Conservation (phyloP, 1,140 invertebrate genomes). For the Pectinophora gossypiella region DNA sequence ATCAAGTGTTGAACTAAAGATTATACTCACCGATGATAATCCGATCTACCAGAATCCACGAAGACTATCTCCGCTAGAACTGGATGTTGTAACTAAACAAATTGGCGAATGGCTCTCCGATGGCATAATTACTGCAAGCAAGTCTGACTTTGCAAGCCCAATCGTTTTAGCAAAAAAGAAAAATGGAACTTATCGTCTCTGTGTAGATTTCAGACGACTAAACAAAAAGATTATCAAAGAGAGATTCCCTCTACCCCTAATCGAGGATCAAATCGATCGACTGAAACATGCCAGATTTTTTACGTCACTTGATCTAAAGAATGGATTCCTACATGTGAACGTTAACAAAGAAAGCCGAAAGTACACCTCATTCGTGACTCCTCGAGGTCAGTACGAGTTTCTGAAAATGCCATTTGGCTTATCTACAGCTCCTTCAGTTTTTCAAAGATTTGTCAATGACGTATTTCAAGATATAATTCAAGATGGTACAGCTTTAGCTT, state of each 20-base stretch:
- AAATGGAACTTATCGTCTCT: slow-evolving; percentile 40
- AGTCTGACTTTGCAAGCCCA: slow-evolving; percentile 34
- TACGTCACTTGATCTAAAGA: slow-evolving; percentile 69
- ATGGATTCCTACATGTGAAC: slow-evolving; percentile 70
- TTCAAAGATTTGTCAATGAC: too few relatives aligned
- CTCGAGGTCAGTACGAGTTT: slow-evolving; percentile 40
- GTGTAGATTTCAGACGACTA: slow-evolving; percentile 67
- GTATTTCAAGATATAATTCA: slow-evolving; percentile 19
- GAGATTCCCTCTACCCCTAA: too few relatives aligned
- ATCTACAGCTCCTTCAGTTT: slow-evolving; percentile 33
- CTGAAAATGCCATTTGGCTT: slow-evolving; percentile 37
- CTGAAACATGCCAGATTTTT: slow-evolving; percentile 51
- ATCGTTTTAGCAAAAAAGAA: slow-evolving; percentile 35
- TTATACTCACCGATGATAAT: slow-evolving; percentile 25
- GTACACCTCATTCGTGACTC: too few relatives aligned
- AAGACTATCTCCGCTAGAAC: slow-evolving; percentile 28
- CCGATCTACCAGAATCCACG: slow-evolving; percentile 30
- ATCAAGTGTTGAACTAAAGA: slow-evolving; percentile 22
- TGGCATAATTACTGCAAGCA: slow-evolving; percentile 31
- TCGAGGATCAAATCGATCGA: too few relatives aligned
- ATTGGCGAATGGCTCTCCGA: slow-evolving; percentile 30
- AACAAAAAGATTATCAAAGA: slow-evolving; percentile 55
- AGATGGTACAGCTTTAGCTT: slow-evolving; percentile 14
- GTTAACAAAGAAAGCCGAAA: slow-evolving; percentile 29
- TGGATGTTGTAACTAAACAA: slow-evolving; percentile 29